These are phyloP conservation scores for Dendrocincla fuliginosa DNA, from an alignment of 2,797 vertebrate species.

Conservation along the genomic window DNA sequence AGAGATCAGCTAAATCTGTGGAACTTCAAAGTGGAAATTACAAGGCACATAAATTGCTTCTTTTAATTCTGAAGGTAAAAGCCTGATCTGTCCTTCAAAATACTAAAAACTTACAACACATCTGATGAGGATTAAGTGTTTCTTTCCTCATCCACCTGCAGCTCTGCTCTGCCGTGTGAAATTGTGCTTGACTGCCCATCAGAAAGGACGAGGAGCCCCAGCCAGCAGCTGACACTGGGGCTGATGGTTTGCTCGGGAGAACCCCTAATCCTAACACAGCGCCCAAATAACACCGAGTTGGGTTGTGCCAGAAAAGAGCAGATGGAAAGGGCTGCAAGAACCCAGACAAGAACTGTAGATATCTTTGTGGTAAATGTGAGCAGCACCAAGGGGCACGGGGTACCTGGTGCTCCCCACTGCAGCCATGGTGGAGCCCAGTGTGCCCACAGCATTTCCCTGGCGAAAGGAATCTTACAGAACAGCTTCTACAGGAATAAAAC, in stretches of 20 bases:
- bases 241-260: not conserved
- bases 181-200: not conserved
- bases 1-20: not conserved
- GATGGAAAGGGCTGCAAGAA: not conserved
- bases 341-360: not conserved
- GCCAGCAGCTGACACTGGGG: not conserved
- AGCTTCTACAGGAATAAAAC: not conserved
- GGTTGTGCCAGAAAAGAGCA: not conserved
- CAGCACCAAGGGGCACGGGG: not conserved
- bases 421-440: rapidly evolving
- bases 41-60: not conserved
- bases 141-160: not conserved
- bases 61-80: not conserved
- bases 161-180: rapidly evolving
- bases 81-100: not conserved
- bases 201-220: rapidly evolving
- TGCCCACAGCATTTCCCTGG: not conserved
- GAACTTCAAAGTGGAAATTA: not conserved
- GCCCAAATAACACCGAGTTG: rapidly evolving
- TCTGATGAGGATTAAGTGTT: not conserved
- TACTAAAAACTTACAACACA: rapidly evolving
- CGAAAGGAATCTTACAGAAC: not conserved
- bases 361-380: not conserved
- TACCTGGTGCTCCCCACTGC: rapidly evolving
- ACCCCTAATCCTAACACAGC: rapidly evolving